Conservation (phyloP, 2,113 vertebrate genomes). For the Odocoileus hemionus region DNA sequence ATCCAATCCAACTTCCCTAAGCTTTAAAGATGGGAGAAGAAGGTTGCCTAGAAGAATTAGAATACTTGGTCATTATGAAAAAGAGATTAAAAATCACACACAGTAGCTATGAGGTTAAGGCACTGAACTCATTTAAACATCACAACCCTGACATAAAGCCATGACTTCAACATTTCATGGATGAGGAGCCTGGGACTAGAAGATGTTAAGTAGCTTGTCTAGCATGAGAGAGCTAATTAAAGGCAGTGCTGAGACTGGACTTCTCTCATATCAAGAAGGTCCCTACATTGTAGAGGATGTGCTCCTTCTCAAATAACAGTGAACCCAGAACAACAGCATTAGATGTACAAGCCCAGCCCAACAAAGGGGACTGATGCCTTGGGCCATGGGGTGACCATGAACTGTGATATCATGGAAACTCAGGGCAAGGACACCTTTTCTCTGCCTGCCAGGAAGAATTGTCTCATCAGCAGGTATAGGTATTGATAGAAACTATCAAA, state of each 20-base stretch:
- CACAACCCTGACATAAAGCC: no score
- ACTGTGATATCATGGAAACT: background rate
- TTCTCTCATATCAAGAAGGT: fast-evolving
- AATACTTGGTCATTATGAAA: fast-evolving
- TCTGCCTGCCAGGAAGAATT: fast-evolving
- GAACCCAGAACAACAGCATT: background rate
- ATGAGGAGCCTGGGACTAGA: fast-evolving
- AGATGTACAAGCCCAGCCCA: fast-evolving
- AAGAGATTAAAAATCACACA: background rate
- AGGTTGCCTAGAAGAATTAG: fast-evolving
- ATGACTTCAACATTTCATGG: fast-evolving
- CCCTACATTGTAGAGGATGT: fast-evolving
- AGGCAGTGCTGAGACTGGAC: fast-evolving
- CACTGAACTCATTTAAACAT: background rate
- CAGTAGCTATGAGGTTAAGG: fast-evolving
- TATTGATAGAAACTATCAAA: background rate
- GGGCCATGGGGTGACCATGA: fast-evolving
- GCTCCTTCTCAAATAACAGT: fast-evolving
- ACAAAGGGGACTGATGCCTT: no score
- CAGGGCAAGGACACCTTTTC: background rate
- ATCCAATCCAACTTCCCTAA: background rate
- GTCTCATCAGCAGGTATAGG: fast-evolving
- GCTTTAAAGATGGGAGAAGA: background rate
- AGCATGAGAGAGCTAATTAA: background rate
- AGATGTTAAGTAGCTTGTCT: background rate